These are phyloP conservation scores for Rhynchopsitta pachyrhyncha DNA, from an alignment of 2,113 vertebrate species.

Conservation along the genomic window DNA sequence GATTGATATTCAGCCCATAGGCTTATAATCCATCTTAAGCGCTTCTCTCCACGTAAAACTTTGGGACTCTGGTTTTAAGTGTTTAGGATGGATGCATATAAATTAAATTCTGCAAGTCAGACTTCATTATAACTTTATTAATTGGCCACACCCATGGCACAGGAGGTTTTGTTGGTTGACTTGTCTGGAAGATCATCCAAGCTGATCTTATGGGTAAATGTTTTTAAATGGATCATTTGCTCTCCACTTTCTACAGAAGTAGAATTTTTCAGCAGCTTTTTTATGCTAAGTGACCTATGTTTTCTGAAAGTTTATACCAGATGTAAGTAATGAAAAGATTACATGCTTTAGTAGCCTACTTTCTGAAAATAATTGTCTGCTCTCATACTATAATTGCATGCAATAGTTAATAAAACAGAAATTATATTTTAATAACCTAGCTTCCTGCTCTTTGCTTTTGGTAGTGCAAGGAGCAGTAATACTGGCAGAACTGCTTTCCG, in stretches of 20 bases:
- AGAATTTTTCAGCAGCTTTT: neutral
- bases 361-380: neutral
- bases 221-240: neutral
- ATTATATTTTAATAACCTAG: neutral
- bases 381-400: neutral
- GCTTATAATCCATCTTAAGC: neutral
- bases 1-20: neutral
- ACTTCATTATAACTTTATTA: neutral
- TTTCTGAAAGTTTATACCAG: neutral
- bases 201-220: neutral
- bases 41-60: rapidly evolving
- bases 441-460: neutral
- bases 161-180: neutral
- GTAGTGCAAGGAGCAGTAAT: conserved; percentile 89
- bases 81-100: neutral
- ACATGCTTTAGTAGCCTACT: neutral
- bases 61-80: neutral
- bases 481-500: conserved; percentile 92
- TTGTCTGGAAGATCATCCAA: neutral
- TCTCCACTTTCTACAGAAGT: neutral
- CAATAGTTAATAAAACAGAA: neutral
- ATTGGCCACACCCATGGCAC: neutral
- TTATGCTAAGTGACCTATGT: neutral
- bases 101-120: neutral
- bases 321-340: neutral